Base-by-base conservation (phyloP, 1,140 invertebrate species). In the Chionoecetes opilio region DNA sequence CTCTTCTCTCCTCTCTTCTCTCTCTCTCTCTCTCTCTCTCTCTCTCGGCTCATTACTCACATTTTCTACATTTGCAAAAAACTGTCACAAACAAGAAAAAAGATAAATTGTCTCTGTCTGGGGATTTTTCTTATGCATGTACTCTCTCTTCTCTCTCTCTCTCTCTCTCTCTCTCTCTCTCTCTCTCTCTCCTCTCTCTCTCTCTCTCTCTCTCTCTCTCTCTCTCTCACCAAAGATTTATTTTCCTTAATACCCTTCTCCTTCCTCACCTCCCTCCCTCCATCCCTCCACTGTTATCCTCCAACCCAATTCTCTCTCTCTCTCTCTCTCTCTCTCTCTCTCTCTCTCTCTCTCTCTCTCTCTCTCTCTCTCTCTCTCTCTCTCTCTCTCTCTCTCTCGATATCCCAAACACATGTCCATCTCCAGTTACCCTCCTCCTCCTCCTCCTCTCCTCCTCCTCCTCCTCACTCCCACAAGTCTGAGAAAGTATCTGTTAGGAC, bases 131-230 rank as follows among this genome's bases (percentile, higher is more conserved):
- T 53, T 53, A 53, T 41, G 3, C 14, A 41, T 41, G 3, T 41
- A 41, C 14, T 41, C 14, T 41, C 14, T 41, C 14, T 75, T 75
- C 63, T n/a, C n/a, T 75, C 63, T 75, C 63, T 75, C 63, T n/a
- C 63, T 75, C n/a, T 75, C 63, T 75, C 63, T n/a, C 63, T 75
- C 63, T n/a, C 63, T 75, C n/a, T n/a, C 63, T 75, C 63, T 75
- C n/a, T 75, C n/a, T 75, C 63, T 75, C 63, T 75, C 63, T 63
- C 53, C 5, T 46, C 14, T 14, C 41, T 63, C 53, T 63, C 53
- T 26, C 21, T 63, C 21, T 26, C 53, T 63, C 53, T 26, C 53
- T 63, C 21, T 26, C 53, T 63, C 9, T 26, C 53, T 63, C 21
- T 63, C 53, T 63, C 38, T 63, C 53, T 63, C 53, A 14, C 21